Base-by-base conservation (phyloP, 2,888 invertebrate genomes). In the Euzophera pinguis region DNA sequence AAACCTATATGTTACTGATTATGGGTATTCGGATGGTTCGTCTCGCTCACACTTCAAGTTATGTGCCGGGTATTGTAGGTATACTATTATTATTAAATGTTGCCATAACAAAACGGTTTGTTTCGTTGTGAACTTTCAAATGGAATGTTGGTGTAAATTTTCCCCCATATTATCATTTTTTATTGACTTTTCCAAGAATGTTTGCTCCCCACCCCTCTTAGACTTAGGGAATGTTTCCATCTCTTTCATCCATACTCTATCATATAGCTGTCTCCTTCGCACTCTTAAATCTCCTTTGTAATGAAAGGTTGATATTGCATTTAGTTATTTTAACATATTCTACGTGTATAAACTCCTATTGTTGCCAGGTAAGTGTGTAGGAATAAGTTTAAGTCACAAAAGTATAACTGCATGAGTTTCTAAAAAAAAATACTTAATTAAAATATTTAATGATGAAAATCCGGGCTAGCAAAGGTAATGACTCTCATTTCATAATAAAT, bases 101-200 rank as follows among this genome's bases (percentile, higher is more conserved):
- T 89, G 88, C 85, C 83, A 83, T 60, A 73, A 80, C 83, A 60
- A 71, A 69, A 65, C 65, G 62, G 71, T 69, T 69, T 71, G 73
- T 76, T 75, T 69, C 65, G 76, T 79, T 81, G 83, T 82, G 78
- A 81, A 71, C 62, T 79, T 73, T 85, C 92, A 92, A 92, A 92
- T 92, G 92, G 92, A 92, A 92, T 92, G 92, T 92, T 92, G 92
- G 92, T 92, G 92, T 92, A 92, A 79, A 84, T 84, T 88, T 81
- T 72, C 67, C 70, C 75, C 72, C 64, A 70, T 69, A 65, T 63
- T 65, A 72, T 79, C 72, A 71, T 74, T 60, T 58, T 72, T 68
- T 9, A 68, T 62, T 42, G 61, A 60, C 53, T 66, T 65, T 71
- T 74, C 73, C 84, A 69, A 73, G 94, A 94, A 94, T 94, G 94